Conservation (phyloP, 2,888 invertebrate species). For the Drosophila anomelani region DNA sequence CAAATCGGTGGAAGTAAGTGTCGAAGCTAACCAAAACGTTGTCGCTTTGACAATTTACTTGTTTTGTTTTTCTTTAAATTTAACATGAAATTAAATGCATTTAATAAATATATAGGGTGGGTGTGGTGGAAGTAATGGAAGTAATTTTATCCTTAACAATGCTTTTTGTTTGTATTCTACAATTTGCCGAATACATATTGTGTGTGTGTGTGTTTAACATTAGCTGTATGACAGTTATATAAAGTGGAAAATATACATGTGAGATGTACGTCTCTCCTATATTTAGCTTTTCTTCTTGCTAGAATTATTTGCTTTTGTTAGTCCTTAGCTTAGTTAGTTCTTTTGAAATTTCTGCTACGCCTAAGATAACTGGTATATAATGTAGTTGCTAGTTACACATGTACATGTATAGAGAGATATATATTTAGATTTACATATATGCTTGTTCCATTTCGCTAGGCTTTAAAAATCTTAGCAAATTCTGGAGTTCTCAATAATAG, state of each 20-base stretch:
- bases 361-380: slow-evolving; percentile 78
- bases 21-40: slow-evolving; percentile 71
- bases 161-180: slow-evolving; percentile 54
- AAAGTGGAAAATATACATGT: slow-evolving; percentile 43
- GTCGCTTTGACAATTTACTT: slow-evolving; percentile 65
- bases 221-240: slow-evolving; percentile 55
- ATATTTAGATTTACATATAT: slow-evolving; percentile 54
- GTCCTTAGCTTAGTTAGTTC: slow-evolving; percentile 28
- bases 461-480: slow-evolving; percentile 63
- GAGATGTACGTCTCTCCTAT: slow-evolving; percentile 44
- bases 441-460: slow-evolving; percentile 55
- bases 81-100: slow-evolving; percentile 80
- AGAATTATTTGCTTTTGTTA: slow-evolving; percentile 58
- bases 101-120: slow-evolving; percentile 67
- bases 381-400: slow-evolving; percentile 48
- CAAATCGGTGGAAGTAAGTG: slow-evolving; percentile 76
- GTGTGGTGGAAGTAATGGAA: slow-evolving; percentile 71
- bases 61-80: slow-evolving; percentile 50
- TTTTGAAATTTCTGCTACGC: slow-evolving; percentile 70
- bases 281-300: slow-evolving; percentile 66
- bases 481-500: slow-evolving; percentile 52
- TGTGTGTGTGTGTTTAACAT: slow-evolving; percentile 38
- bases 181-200: slow-evolving; percentile 61
- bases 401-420: slow-evolving; percentile 38
- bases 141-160: slow-evolving; percentile 81